These are phyloP conservation scores for Bergia sp. DNA, from an alignment of 92 coral and sea anemone genomes.

Conservation along the genomic window DNA sequence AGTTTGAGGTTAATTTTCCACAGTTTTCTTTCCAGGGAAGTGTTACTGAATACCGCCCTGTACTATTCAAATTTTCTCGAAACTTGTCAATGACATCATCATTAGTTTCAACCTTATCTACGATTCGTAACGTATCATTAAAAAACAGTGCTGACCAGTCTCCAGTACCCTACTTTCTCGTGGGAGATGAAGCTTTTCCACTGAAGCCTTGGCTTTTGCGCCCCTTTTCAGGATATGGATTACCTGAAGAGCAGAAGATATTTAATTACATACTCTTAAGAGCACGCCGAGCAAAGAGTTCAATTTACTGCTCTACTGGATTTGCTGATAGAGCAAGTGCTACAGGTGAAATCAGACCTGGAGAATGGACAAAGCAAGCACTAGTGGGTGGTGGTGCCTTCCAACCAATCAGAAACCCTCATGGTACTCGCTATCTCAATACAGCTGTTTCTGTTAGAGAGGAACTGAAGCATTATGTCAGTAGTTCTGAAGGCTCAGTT, in stretches of 20 bases:
- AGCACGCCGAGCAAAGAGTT: slow-evolving; percentile 7
- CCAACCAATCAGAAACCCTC: no score
- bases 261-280: no score
- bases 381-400: not conserved
- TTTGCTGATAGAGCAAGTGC: slow-evolving; percentile 6
- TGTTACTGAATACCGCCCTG: no score
- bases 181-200: slow-evolving; percentile 19
- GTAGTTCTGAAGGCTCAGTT: no score
- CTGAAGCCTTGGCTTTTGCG: not conserved
- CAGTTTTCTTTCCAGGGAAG: no score
- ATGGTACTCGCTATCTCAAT: no score
- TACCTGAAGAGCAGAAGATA: not conserved
- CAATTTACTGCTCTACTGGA: not conserved
- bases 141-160: not conserved
- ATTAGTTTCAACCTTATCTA: no score
- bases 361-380: slow-evolving; percentile 18
- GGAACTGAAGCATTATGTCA: no score
- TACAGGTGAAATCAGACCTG: slow-evolving; percentile 29
- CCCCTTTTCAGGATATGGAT: not conserved
- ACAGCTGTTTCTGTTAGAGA: no score
- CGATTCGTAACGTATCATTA: not conserved
- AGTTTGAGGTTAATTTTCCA: no score
- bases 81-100: no score
- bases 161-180: slow-evolving; percentile 22
- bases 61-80: no score